Base-by-base conservation (phyloP, 1,140 invertebrate genomes). In the Stegodyphus mimosarum region DNA sequence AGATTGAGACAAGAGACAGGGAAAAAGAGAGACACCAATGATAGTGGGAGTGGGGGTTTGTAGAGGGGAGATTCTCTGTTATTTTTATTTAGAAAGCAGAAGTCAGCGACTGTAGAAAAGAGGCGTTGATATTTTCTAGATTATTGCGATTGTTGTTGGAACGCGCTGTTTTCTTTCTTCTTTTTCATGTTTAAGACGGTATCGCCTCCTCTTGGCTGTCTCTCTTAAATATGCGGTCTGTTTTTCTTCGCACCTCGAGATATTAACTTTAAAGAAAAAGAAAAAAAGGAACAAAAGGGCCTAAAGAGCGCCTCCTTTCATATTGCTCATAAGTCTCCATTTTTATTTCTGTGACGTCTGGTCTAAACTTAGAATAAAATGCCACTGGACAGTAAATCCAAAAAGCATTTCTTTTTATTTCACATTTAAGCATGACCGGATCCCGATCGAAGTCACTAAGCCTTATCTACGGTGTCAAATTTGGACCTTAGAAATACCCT, bases 1-100 rank as follows among this genome's bases (percentile, higher is more conserved):
- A 76, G 74, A 76, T 76, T 76, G 74, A 76, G 74, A 76, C 60
- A 76, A 49, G 48, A 11, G 60, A 76, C 33, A 64, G 55, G 7
- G 49, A 33, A 63, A 75, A 75, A 60, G 18, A 51, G 48, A 50
- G 7, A 60, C 9, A 33, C 33, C 33, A 33, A 33, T 33, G 33
- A 33, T 33, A 33, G 33, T 33, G 33, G 33, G 3, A 33, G 33
- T 33, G 33, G 33, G 33, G 33, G 33, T 1, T 33, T 33, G 33
- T 33, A 60, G 55, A 60, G 55, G 9, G 55, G 15, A 52, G 51
- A 52, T 13, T 9, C 10, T 33, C n/a, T 11, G 60, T 74, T 53
- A 33, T 3, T n/a, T 51, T 76, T 75, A 53, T 76, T 76, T 66
- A 52, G 15, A 50, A 60, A 76, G 60, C 60, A 66, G 13, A 66